phyloP scores from a whole-genome alignment of 2,888 invertebrate species.

The Rhyacophila evoluta region DNA sequence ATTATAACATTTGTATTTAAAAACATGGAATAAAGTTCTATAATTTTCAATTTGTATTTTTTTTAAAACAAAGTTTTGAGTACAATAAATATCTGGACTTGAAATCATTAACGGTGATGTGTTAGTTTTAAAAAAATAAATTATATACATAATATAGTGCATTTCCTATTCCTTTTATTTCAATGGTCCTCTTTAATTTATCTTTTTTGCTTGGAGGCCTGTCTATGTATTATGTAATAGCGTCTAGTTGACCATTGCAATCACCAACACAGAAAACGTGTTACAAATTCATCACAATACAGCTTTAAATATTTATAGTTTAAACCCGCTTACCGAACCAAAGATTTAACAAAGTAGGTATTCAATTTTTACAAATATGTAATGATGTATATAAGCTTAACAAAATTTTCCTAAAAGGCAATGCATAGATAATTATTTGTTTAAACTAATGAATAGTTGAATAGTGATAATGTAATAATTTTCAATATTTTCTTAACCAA shows the following conservation, averaged over 20 bases:
- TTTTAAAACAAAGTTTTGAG: neutral
- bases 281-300: neutral
- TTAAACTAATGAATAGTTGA: neutral
- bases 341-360: constrained; percentile 40
- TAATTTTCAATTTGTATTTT: constrained; percentile 10
- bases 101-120: neutral
- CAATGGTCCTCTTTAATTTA: constrained; percentile 3
- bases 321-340: constrained; percentile 54
- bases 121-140: neutral
- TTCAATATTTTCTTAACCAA: neutral
- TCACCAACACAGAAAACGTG: constrained; percentile 26
- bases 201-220: neutral
- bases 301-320: constrained; percentile 40
- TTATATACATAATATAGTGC: constrained; percentile 24
- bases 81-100: constrained; percentile 8
- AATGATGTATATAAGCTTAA: neutral
- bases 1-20: constrained; percentile 8
- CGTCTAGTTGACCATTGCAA: constrained; percentile 1
- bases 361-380: constrained; percentile 16
- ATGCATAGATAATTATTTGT: constrained; percentile 7
- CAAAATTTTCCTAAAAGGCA: constrained; percentile 19
- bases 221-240: constrained; percentile 27
- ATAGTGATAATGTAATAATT: too few species aligned
- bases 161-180: constrained; percentile 3
- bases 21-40: constrained; percentile 19